Percentiles rank a stretch among this genome's conserved stretches.
These are phyloP conservation scores for Manis crassicaudata DNA, from an alignment of 2,797 vertebrate species.

Conservation along the genomic window DNA sequence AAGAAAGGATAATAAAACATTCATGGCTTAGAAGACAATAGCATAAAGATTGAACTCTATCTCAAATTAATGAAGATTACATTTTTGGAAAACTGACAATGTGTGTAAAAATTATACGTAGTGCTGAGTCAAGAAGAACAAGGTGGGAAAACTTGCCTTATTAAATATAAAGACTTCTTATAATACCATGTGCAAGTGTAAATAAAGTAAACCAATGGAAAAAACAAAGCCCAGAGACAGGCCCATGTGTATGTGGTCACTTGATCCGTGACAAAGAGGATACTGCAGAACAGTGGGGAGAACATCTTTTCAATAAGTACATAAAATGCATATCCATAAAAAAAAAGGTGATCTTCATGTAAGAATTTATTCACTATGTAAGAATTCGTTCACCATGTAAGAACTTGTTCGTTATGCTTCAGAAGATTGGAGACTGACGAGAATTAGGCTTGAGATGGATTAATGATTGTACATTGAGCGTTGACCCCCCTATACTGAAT, in stretches of 20 bases:
- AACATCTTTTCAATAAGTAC: not conserved
- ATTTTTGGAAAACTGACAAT: slow-evolving; percentile 6
- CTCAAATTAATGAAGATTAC: slow-evolving; percentile 20
- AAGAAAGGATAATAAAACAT: not conserved
- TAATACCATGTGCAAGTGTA: not conserved
- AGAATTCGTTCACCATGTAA: no score
- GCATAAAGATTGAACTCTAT: not conserved
- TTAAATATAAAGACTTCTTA: not conserved
- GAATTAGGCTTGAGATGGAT: no score
- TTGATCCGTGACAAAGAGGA: not conserved
- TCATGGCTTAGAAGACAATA: not conserved
- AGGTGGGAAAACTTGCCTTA: not conserved
- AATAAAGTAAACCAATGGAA: not conserved
- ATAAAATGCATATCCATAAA: not conserved
- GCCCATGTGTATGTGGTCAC: not conserved
- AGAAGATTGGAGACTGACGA: no score
- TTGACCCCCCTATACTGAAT: no score
- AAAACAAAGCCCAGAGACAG: not conserved
- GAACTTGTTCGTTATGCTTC: no score
- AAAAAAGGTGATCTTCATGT: not conserved
- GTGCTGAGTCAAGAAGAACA: not conserved
- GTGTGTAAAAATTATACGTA: slow-evolving; percentile 18
- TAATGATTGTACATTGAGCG: no score
- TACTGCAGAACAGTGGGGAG: not conserved
- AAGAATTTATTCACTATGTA: no score